Evolutionary conservation across 2,888 invertebrate species (phyloP).

Genomic region (Ormyrus labotus): DNA sequence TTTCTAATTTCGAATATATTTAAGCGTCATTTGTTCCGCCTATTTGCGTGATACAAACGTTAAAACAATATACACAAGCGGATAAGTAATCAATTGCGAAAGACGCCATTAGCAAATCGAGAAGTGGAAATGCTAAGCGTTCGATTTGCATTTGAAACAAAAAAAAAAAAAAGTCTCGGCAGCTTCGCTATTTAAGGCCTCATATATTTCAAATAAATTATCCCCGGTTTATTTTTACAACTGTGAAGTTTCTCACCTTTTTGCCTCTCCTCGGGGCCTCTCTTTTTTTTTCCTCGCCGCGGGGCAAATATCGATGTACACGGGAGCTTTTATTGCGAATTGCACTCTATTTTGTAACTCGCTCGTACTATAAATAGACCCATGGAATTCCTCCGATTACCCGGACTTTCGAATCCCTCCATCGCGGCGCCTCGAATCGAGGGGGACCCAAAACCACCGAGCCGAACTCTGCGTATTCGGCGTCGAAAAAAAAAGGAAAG

Average conservation of each 20-base stretch:
- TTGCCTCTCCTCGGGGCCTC: background rate
- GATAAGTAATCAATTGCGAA: conserved; percentile 29
- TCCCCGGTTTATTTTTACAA: conserved; percentile 9
- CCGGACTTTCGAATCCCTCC: background rate
- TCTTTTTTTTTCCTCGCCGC: too few relatives aligned
- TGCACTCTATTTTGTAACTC: background rate
- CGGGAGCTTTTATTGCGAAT: background rate
- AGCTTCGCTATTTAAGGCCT: background rate
- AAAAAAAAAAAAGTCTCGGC: background rate
- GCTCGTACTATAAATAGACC: background rate
- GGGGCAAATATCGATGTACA: background rate
- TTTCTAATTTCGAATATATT: too few relatives aligned
- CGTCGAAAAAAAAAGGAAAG: background rate
- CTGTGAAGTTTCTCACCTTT: background rate
- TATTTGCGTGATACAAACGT: background rate
- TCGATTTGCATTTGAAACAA: conserved; percentile 7
- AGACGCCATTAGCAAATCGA: background rate
- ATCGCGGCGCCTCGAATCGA: too few relatives aligned
- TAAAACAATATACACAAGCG: background rate
- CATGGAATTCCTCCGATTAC: background rate
- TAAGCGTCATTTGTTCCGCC: too few relatives aligned
- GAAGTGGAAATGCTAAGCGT: conserved; percentile 14
- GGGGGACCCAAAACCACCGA: too few relatives aligned
- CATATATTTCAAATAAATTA: conserved; percentile 6
- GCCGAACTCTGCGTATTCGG: too few relatives aligned